Conservation (phyloP, 2,797 vertebrate species). For the Cercopithecus mitis region DNA sequence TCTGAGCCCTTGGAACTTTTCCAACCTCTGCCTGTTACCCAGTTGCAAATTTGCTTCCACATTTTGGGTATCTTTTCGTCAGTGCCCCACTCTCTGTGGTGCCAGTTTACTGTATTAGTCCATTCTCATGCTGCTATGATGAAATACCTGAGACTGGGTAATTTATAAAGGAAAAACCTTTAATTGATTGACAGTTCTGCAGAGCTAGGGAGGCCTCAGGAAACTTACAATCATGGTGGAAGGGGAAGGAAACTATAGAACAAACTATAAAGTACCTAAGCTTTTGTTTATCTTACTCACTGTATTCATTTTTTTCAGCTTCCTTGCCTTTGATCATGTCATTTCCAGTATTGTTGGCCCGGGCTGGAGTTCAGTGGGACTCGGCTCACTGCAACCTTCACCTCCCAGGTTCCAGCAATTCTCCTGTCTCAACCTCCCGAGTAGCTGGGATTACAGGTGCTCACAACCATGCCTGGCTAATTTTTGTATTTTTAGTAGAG, state of each 20-base stretch:
- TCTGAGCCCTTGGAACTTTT: not conserved
- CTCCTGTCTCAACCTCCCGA: no score
- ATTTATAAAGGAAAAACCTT: not conserved
- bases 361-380: no score
- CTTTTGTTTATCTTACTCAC: not conserved
- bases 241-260: not conserved
- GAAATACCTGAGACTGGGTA: not conserved
- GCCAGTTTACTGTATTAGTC: not conserved
- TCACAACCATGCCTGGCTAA: no score
- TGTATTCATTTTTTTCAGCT: not conserved
- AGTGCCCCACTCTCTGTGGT: not conserved
- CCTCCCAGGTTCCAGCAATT: no score
- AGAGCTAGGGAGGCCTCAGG: not conserved
- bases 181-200: not conserved
- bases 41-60: not conserved
- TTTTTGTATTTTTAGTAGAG: no score
- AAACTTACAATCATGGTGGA: not conserved
- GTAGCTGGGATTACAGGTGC: no score
- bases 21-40: not conserved
- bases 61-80: not conserved
- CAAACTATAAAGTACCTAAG: not conserved
- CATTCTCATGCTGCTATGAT: not conserved
- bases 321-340: not conserved
- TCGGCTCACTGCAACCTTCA: no score
- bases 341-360: not conserved